Conservation (phyloP, 1,140 invertebrate genomes). For the Lucilia cuprina region DNA sequence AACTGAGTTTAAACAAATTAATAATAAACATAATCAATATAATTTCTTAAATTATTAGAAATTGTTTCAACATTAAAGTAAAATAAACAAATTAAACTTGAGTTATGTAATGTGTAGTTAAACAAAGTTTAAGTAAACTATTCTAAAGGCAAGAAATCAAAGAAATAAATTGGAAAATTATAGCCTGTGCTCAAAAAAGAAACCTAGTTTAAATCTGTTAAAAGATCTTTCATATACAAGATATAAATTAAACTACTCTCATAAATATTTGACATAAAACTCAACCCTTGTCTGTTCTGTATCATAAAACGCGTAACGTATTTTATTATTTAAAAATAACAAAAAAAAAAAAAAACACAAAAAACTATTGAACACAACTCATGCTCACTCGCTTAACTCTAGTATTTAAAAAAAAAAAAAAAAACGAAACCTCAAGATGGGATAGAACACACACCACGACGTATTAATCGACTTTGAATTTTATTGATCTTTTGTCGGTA, state of each 20-base stretch:
- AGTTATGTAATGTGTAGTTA: no score
- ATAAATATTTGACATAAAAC: background rate
- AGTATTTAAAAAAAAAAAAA: background rate
- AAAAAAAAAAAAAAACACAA: background rate
- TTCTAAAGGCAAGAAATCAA: no score
- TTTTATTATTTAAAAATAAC: background rate
- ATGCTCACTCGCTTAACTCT: background rate
- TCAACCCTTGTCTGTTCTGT: background rate
- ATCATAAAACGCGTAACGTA: background rate
- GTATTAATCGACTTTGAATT: constrained; percentile 30
- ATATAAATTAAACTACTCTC: background rate
- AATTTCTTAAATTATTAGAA: no score
- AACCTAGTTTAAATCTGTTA: no score
- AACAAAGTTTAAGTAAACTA: no score
- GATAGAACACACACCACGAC: constrained; percentile 24
- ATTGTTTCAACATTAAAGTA: no score
- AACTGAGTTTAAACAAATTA: no score
- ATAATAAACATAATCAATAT: no score
- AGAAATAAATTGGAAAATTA: no score
- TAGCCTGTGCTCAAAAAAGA: no score
- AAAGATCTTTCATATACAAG: background rate
- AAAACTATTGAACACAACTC: background rate
- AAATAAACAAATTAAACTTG: no score
- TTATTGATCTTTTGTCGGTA: constrained; percentile 34
- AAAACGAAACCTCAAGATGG: background rate